These are phyloP conservation scores for Tillus elongatus DNA, from an alignment of 2,888 invertebrate species.

Conservation along the genomic window DNA sequence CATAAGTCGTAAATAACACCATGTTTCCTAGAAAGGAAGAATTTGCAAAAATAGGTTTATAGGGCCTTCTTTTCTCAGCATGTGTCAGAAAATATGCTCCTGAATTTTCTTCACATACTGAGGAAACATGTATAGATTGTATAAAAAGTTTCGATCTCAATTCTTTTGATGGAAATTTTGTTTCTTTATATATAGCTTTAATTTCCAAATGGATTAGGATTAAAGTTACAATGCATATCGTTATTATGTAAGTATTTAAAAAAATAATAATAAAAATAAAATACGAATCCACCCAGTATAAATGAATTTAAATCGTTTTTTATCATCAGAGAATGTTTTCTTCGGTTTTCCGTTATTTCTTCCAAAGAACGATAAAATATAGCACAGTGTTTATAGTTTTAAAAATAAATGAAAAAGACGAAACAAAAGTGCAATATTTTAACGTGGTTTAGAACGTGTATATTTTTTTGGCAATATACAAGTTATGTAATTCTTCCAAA, in stretches of 20 bases:
- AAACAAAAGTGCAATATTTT: constrained; percentile 37
- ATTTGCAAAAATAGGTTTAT: too few species aligned
- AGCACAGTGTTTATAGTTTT: constrained; percentile 20
- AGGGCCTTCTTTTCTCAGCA: too few species aligned
- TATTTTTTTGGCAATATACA: constrained; percentile 37
- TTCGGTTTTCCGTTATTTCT: constrained; percentile 17
- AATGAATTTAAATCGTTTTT: constrained; percentile 23
- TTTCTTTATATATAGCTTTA: too few species aligned
- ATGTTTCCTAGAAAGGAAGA: too few species aligned
- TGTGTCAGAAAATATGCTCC: too few species aligned
- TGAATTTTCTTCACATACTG: too few species aligned
- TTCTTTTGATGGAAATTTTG: too few species aligned
- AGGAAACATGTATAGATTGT: too few species aligned
- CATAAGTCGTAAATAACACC: too few species aligned
- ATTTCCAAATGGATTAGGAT: constrained; percentile 31
- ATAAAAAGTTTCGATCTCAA: too few species aligned
- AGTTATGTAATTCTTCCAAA: constrained; percentile 37
- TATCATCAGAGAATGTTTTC: constrained; percentile 13
- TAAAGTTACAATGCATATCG: constrained; percentile 38
- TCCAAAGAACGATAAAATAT: constrained; percentile 26
- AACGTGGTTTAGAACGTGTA: constrained; percentile 29
- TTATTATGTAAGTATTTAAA: constrained; percentile 34
- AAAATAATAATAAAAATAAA: too few species aligned
- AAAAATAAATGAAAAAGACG: constrained; percentile 1
- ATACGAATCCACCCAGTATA: constrained; percentile 34